These are phyloP conservation scores for Rhyacophila brunnea DNA, from an alignment of 1,140 invertebrate genomes.

Conservation along the genomic window DNA sequence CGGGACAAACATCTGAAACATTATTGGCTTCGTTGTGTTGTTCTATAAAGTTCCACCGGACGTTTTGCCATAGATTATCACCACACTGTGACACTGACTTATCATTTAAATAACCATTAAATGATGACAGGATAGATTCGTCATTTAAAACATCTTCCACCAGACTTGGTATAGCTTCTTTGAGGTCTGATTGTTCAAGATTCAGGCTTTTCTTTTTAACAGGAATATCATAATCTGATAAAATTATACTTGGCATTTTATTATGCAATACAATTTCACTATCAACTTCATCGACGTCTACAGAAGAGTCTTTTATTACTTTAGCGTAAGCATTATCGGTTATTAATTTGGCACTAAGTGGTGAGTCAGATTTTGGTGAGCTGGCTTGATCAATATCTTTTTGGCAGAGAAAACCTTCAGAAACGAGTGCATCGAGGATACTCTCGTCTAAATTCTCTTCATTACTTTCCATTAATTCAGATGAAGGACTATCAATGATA, in stretches of 20 bases:
- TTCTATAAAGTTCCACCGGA: constrained; percentile 52
- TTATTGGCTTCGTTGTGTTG: constrained; percentile 33
- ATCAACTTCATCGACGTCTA: too few relatives aligned
- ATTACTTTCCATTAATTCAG: constrained; percentile 6
- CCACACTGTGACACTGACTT: not conserved
- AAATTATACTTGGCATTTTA: not conserved
- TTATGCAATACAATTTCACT: too few relatives aligned
- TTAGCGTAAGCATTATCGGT: too few relatives aligned
- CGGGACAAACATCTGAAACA: not conserved
- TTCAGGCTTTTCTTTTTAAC: constrained; percentile 41
- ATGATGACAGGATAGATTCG: too few relatives aligned
- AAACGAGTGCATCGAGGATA: constrained; percentile 47
- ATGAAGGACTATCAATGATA: too few relatives aligned
- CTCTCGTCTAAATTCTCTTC: constrained; percentile 35
- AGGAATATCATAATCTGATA: constrained; percentile 43
- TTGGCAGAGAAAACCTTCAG: constrained; percentile 49
- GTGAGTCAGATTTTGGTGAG: not conserved
- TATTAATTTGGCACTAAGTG: too few relatives aligned
- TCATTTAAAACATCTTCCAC: too few relatives aligned
- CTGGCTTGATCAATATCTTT: constrained; percentile 43
- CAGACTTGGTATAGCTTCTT: too few relatives aligned
- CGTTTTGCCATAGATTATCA: constrained; percentile 52
- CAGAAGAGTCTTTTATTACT: too few relatives aligned
- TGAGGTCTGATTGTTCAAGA: constrained; percentile 30
- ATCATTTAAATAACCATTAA: constrained; percentile 28